Conservation (phyloP, 2,113 vertebrate genomes). For the Oxyruncus cristatus region DNA sequence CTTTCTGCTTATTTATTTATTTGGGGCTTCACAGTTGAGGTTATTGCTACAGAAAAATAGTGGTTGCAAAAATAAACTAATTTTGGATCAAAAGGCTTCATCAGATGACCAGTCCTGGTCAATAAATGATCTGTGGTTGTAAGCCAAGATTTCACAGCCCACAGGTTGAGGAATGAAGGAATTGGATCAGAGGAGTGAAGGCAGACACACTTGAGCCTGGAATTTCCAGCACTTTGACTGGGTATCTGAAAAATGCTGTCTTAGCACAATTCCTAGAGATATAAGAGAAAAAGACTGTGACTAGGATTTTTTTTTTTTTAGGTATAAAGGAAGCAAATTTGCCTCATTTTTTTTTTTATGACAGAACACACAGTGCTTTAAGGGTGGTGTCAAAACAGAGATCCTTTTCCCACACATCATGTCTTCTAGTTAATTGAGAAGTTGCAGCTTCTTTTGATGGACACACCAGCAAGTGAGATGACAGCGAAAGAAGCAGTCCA, state of each 20-base stretch:
- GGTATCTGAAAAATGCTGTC: not conserved
- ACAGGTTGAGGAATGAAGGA: not conserved
- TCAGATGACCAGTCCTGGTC: not conserved
- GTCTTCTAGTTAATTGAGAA: slow-evolving; percentile 81
- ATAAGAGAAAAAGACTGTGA: not conserved
- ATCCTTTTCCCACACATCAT: not conserved
- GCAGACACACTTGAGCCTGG: not conserved
- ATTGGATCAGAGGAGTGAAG: not conserved
- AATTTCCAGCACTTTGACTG: not conserved
- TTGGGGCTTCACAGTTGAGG: not conserved
- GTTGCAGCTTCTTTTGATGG: slow-evolving; percentile 77
- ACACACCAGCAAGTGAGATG: slow-evolving; percentile 62
- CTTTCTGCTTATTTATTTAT: not conserved
- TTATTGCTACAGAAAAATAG: not conserved
- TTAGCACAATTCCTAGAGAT: not conserved
- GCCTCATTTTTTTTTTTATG: not conserved
- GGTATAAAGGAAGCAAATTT: not conserved
- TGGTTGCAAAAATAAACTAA: not conserved
- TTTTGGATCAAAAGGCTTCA: not conserved
- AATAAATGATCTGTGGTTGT: not conserved
- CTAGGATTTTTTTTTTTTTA: not conserved
- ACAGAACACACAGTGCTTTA: not conserved
- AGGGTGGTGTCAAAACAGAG: not conserved
- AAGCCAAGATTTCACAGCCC: not conserved
- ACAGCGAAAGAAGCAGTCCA: slow-evolving; percentile 3